phyloP scores from a whole-genome alignment of 2,888 invertebrate species.

The Arrhopalites spinosus region DNA sequence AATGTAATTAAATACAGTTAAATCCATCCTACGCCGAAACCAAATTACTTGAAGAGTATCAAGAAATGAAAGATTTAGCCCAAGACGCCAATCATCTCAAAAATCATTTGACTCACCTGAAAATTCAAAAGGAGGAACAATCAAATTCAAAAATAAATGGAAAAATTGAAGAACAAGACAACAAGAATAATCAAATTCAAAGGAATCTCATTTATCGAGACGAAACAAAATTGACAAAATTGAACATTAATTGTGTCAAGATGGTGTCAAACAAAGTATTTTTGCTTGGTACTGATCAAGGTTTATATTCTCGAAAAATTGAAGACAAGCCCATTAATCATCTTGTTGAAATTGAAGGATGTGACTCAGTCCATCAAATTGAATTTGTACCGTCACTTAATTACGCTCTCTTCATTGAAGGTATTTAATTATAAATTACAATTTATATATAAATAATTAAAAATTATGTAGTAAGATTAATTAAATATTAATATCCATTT shows the following conservation, averaged over 20 bases:
- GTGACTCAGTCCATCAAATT: slow-evolving; percentile 68
- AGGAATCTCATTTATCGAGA: slow-evolving; percentile 31
- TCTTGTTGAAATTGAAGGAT: slow-evolving; percentile 62
- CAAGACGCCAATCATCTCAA: slow-evolving; percentile 42
- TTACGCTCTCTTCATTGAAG: slow-evolving; percentile 69
- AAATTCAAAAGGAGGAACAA: slow-evolving; percentile 27
- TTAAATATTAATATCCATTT: too few relatives aligned
- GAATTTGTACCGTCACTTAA: slow-evolving; percentile 65
- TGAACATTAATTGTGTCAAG: slow-evolving; percentile 49
- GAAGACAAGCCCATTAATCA: slow-evolving; percentile 41
- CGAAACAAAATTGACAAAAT: slow-evolving; percentile 27
- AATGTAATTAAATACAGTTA: too few relatives aligned
- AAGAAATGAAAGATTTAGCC: slow-evolving; percentile 45
- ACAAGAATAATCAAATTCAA: slow-evolving; percentile 6
- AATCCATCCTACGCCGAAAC: too few relatives aligned
- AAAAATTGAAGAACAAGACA: not conserved
- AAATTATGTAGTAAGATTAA: too few relatives aligned
- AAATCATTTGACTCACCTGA: slow-evolving; percentile 38
- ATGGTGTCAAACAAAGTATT: slow-evolving; percentile 54
- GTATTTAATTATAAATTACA: too few relatives aligned
- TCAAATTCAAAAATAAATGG: not conserved
- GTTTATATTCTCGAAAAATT: slow-evolving; percentile 64
- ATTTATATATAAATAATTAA: too few relatives aligned
- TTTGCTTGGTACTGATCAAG: slow-evolving; percentile 68
- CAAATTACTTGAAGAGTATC: slow-evolving; percentile 43